Conservation (phyloP, 35 echinoderm and acorn worm species). For the Heliocidaris tuberculata region DNA sequence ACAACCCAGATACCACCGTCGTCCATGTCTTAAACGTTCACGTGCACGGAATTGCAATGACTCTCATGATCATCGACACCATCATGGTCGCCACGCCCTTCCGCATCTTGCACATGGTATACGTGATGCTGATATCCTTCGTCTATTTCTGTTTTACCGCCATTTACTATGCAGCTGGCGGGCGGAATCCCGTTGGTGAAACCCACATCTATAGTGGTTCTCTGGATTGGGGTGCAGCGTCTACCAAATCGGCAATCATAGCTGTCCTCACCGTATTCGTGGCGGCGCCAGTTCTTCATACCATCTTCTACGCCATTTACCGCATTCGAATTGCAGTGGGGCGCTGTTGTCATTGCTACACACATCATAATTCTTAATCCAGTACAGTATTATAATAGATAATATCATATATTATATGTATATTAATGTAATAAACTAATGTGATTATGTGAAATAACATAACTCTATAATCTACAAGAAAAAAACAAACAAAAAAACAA, state of each 20-base stretch:
- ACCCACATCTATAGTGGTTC: slow-evolving; percentile 60
- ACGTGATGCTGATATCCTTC: slow-evolving; percentile 36
- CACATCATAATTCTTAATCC: background rate
- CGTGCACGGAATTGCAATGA: slow-evolving; percentile 65
- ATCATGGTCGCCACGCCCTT: slow-evolving; percentile 68
- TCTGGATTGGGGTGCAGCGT: slow-evolving; percentile 62
- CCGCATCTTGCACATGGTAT: slow-evolving; percentile 72
- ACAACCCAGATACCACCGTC: slow-evolving; percentile 41
- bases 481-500: too few species aligned
- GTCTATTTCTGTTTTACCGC: slow-evolving; percentile 79
- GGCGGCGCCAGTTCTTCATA: slow-evolving; percentile 62
- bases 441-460: too few species aligned
- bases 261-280: slow-evolving; percentile 55
- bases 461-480: too few species aligned
- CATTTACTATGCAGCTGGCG: slow-evolving; percentile 73
- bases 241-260: slow-evolving; percentile 34
- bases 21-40: slow-evolving; percentile 64
- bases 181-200: slow-evolving; percentile 64
- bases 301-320: slow-evolving; percentile 66
- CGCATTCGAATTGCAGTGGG: slow-evolving; percentile 48
- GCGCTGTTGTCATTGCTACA: slow-evolving; percentile 50
- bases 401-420: too few species aligned
- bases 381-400: too few species aligned
- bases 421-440: too few species aligned
- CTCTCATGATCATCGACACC: slow-evolving; percentile 58